Conservation (phyloP, 2,888 invertebrate genomes). For the Drosophila niveifrons region DNA sequence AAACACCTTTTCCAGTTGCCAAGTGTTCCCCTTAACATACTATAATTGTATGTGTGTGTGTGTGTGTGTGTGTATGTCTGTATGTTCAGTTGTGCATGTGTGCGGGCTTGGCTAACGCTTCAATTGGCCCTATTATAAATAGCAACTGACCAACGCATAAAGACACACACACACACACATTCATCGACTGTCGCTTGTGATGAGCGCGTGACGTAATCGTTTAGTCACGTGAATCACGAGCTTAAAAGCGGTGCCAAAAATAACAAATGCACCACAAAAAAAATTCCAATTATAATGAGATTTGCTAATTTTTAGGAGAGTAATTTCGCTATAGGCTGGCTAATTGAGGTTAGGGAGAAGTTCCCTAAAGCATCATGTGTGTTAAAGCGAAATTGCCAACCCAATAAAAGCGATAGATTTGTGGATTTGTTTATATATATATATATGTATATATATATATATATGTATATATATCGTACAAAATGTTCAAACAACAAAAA, state of each 20-base stretch:
- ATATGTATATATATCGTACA: constrained; percentile 50
- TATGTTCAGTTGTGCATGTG: constrained; percentile 2
- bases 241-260: not conserved
- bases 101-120: constrained; percentile 62
- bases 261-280: not conserved
- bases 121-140: constrained; percentile 61
- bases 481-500: constrained; percentile 53
- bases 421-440: constrained; percentile 42
- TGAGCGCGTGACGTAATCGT: constrained; percentile 22
- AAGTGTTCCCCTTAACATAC: constrained; percentile 28
- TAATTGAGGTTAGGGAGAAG: not conserved
- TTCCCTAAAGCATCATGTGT: not conserved
- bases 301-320: no score
- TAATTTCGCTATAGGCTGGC: not conserved
- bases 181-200: constrained; percentile 3
- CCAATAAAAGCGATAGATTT: constrained; percentile 18
- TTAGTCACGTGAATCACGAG: constrained; percentile 28
- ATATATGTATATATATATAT: constrained; percentile 28
- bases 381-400: not conserved
- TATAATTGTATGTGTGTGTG: constrained; percentile 7
- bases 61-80: constrained; percentile 4
- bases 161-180: constrained; percentile 2
- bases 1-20: constrained; percentile 59
- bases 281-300: not conserved
- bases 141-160: constrained; percentile 53